Conservation (phyloP, 92 coral and sea anemone species). For the Zoanthus sansibaricus region DNA sequence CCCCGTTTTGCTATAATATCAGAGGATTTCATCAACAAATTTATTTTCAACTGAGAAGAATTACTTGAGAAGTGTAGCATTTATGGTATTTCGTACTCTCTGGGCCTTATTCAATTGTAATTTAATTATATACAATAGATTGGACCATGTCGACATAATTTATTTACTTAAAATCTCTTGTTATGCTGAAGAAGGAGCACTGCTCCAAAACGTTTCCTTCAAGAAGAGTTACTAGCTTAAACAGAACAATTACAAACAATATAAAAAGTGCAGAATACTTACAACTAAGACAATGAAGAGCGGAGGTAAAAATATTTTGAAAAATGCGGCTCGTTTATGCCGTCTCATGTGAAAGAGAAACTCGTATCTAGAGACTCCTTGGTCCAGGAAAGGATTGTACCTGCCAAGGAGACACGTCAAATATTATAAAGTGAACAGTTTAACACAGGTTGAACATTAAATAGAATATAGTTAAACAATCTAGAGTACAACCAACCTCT, state of each 20-base stretch:
- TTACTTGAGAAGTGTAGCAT: not conserved
- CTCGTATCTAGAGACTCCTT: constrained; percentile 98
- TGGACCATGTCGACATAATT: too few relatives aligned
- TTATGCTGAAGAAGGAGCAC: too few relatives aligned
- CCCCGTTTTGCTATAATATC: too few relatives aligned
- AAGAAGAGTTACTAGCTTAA: too few relatives aligned
- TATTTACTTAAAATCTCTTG: too few relatives aligned
- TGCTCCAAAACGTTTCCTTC: too few relatives aligned
- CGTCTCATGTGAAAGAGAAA: constrained; percentile 98
- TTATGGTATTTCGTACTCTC: too few relatives aligned
- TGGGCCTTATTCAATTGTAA: too few relatives aligned
- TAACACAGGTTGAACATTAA: not conserved
- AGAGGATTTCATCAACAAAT: not conserved
- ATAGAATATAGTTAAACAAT: too few relatives aligned
- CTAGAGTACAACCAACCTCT: constrained; percentile 66
- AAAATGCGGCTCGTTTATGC: constrained; percentile 97
- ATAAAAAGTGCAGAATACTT: constrained; percentile 34
- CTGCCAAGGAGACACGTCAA: constrained; percentile 47
- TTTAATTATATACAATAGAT: too few relatives aligned
- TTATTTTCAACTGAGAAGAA: too few relatives aligned
- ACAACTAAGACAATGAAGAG: constrained; percentile 96
- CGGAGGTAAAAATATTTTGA: constrained; percentile 98
- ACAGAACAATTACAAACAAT: too few relatives aligned
- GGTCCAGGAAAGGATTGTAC: constrained; percentile 98
- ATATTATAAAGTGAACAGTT: not conserved